phyloP scores from a whole-genome alignment of 2,888 invertebrate species.

The Tridacna gigas region DNA sequence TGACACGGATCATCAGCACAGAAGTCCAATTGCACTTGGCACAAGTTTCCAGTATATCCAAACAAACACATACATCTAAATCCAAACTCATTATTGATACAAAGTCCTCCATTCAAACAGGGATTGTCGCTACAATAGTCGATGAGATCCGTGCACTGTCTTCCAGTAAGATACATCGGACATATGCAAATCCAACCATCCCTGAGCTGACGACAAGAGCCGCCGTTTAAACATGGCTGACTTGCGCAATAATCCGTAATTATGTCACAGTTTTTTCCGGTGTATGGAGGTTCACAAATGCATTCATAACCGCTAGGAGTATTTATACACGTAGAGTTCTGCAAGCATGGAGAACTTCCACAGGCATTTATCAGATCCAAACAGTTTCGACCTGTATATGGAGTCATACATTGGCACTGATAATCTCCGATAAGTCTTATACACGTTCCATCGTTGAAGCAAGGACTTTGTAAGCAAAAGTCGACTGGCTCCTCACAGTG shows the following conservation, averaged over 20 bases:
- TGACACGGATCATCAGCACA: slow-evolving; percentile 39
- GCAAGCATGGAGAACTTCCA: slow-evolving; percentile 41
- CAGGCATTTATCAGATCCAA: slow-evolving; percentile 47
- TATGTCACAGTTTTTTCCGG: slow-evolving; percentile 35
- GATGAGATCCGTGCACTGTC: slow-evolving; percentile 45
- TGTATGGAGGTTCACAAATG: slow-evolving; percentile 38
- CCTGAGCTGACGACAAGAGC: slow-evolving; percentile 27
- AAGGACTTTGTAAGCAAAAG: slow-evolving; percentile 37
- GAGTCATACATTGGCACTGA: slow-evolving; percentile 46
- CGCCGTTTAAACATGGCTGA: slow-evolving; percentile 51
- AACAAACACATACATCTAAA: slow-evolving; percentile 52
- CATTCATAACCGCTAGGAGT: slow-evolving; percentile 38
- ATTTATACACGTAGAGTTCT: slow-evolving; percentile 53
- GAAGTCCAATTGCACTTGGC: slow-evolving; percentile 45
- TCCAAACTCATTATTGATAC: slow-evolving; percentile 43
- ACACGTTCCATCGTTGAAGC: slow-evolving; percentile 43
- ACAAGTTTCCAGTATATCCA: slow-evolving; percentile 45
- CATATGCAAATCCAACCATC: slow-evolving; percentile 48
- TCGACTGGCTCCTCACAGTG: slow-evolving; percentile 38
- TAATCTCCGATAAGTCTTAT: slow-evolving; percentile 37
- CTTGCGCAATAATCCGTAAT: slow-evolving; percentile 41
- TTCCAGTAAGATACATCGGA: slow-evolving; percentile 49
- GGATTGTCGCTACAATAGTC: slow-evolving; percentile 51
- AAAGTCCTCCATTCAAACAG: slow-evolving; percentile 41
- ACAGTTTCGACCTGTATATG: slow-evolving; percentile 53